Evolutionary conservation across 2,888 invertebrate species (phyloP).

Genomic region (Parnassius smintheus): DNA sequence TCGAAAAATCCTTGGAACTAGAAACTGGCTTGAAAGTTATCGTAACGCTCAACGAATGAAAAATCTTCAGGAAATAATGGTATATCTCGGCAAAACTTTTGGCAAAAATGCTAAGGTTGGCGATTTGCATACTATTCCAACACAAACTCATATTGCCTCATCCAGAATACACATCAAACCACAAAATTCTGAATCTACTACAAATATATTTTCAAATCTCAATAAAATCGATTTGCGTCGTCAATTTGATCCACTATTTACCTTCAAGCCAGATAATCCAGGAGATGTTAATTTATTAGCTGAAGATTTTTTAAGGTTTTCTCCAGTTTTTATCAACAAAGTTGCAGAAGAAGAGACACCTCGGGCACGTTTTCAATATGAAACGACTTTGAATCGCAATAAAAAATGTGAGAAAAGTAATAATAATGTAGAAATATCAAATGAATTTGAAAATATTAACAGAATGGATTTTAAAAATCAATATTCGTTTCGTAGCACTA

Average conservation of each 20-base stretch:
- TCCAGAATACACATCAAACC: slow-evolving; percentile 67
- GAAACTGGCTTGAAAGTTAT: slow-evolving; percentile 67
- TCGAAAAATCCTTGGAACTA: slow-evolving; percentile 60
- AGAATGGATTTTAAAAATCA: slow-evolving; percentile 41
- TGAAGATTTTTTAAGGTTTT: slow-evolving; percentile 64
- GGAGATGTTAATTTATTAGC: slow-evolving; percentile 88
- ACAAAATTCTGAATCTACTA: slow-evolving; percentile 41
- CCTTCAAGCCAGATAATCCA: slow-evolving; percentile 86
- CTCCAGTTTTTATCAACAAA: slow-evolving; percentile 45
- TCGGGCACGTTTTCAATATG: not conserved
- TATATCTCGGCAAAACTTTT: slow-evolving; percentile 70
- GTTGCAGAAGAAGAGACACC: slow-evolving; percentile 28
- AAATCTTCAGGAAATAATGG: slow-evolving; percentile 68
- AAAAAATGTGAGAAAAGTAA: slow-evolving; percentile 2
- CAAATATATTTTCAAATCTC: not conserved
- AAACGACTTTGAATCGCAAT: slow-evolving; percentile 10
- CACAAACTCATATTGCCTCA: slow-evolving; percentile 59
- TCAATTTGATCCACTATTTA: slow-evolving; percentile 83
- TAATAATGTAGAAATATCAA: not conserved
- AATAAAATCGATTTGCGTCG: slow-evolving; percentile 48
- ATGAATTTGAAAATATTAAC: slow-evolving; percentile 33
- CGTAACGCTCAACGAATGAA: slow-evolving; percentile 68
- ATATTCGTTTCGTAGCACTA: slow-evolving; percentile 83
- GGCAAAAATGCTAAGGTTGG: slow-evolving; percentile 61
- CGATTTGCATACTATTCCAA: slow-evolving; percentile 55